Base-by-base conservation (phyloP, 2,797 vertebrate genomes). In the Graptemys geographica region DNA sequence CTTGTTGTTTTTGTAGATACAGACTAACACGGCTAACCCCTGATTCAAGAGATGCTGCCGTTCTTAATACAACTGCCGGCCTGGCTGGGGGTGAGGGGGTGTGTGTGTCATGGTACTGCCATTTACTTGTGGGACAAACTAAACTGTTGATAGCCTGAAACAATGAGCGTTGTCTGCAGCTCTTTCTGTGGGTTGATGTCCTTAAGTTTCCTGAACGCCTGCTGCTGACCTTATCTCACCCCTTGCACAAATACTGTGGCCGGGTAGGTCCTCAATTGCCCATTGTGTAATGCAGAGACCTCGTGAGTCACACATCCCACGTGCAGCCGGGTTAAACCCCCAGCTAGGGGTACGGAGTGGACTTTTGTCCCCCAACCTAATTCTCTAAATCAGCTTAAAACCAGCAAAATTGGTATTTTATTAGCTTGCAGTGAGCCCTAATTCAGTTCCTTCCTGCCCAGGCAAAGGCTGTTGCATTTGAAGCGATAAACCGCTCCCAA, bases 171-270 rank as follows among this genome's bases (percentile, higher is more conserved):
- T 19, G 51, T 84, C 81, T 4, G 3, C 78, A 27, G 62, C 65
- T 56, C 85, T 47, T 37, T 69, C 28, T 25, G 78, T 1, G 21
- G 72, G 90, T 85, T 82, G 84, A 28, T 0, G 37, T 92, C 96
- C 86, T 90, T 23, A 69, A 69, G 89, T 86, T 51, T 88, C 57
- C 53, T 52, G 57, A 65, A 76, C 79, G 81, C 10, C 2, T 78
- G 83, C 78, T 19, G 83, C 92, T 96, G 96, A 88, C 97, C 97
- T 97, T 37, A 55, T 55, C 74, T 97, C 93, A 96, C 96, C 96
- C 95, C 0, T 0, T 8, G 11, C 83, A 78, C 41, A 1, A 55
- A 4, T 6, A 37, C 81, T 4, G 44, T 5, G 28, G 57, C 85
- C 27, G 82, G 94, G 93, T 62, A 2, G 86, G 87, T n/a, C 95